Evolutionary conservation across 2,113 vertebrate species (phyloP), one percentile per base, ranked within the genome.

Genomic region (Leucopternis melanops): DNA sequence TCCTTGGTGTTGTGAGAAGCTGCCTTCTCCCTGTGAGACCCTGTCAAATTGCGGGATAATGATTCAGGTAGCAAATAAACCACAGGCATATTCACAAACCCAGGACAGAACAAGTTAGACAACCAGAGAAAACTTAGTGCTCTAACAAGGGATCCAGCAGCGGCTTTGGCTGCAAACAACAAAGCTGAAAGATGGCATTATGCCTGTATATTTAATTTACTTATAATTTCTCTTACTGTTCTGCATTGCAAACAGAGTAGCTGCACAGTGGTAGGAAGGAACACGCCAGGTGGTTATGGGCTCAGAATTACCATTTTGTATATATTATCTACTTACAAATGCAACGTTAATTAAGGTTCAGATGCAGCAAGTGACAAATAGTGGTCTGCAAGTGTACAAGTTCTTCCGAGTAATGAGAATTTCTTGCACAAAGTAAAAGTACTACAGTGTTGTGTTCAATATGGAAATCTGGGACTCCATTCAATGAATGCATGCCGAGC

Each of bases 281-380:
- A 72, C 12, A 17, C 69, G 69, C 55, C 95, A 95, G 90, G 92
- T 91, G 83, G 73, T 72, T 95, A 94, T 45, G 29, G 70, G 54
- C 70, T 89, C 66, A 91, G 73, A 95, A 97, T 95, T 94, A 94
- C 54, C 91, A 92, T 92, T 94, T 91, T 89, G 70, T 87, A 89
- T 87, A 70, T 84, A 91, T 91, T 89, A 84, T 17, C 91, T 87
- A 62, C 75, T 96, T 91, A 61, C 38, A 88, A 94, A 97, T 69
- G 63, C 66, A 95, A 81, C 0, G 5, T 94, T 97, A 97, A 96
- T 97, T 96, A 97, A 96, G 62, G 91, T 92, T 97, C 91, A 96
- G 81, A 55, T 0, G 0, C 10, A 0, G 82, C 50, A 58, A 86
- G 54, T 85, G 88, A 95, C 70, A 91, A 79, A 92, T n/a, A 84